Conservation (phyloP, 2,797 vertebrate species). For the Manis javanica region DNA sequence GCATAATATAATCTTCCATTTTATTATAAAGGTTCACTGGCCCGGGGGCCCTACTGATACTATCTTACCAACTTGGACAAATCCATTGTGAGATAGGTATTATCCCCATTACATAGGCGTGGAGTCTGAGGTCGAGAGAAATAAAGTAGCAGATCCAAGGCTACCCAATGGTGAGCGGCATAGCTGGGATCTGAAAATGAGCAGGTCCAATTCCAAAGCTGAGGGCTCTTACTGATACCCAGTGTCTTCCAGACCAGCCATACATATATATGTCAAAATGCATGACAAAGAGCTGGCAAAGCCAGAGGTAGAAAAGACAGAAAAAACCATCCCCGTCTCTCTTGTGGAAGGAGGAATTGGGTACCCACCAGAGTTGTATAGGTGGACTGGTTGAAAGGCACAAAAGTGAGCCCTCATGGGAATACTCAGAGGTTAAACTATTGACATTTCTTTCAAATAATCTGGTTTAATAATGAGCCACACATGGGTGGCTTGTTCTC, state of each 20-base stretch:
- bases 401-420: background rate
- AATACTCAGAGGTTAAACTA: background rate
- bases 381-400: background rate
- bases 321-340: background rate
- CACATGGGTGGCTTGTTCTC: background rate
- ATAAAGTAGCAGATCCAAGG: background rate
- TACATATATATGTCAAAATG: fast-evolving
- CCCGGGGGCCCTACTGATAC: background rate
- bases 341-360: background rate
- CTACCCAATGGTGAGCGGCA: background rate
- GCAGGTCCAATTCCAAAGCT: background rate
- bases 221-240: background rate
- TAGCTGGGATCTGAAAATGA: background rate
- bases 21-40: background rate
- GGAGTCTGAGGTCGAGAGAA: background rate
- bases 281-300: background rate
- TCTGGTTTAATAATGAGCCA: background rate
- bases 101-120: background rate
- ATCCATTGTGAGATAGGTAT: background rate
- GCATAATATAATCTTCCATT: constrained; percentile 1
- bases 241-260: background rate
- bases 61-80: background rate
- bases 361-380: background rate
- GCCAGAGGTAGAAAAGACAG: background rate
- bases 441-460: background rate